Conservation (phyloP, 1,140 invertebrate genomes). For the Trypoxylus dichotomus region DNA sequence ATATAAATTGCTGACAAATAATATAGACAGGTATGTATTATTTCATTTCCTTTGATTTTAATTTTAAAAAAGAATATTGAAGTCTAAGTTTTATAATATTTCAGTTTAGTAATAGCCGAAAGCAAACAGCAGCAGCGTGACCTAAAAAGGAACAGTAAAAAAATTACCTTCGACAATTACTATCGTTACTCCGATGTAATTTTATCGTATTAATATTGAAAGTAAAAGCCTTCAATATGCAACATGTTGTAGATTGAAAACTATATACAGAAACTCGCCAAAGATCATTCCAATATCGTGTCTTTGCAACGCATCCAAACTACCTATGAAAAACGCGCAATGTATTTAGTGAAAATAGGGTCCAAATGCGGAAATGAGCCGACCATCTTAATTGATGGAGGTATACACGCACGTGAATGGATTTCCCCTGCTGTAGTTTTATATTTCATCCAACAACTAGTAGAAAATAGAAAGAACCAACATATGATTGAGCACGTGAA, state of each 20-base stretch:
- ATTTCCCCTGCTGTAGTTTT: conserved; percentile 66
- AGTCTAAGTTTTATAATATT: too few relatives aligned
- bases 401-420: conserved; percentile 71
- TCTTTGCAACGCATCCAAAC: conserved; percentile 58
- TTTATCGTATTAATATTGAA: too few relatives aligned
- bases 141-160: too few relatives aligned
- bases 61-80: too few relatives aligned
- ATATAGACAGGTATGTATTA: too few relatives aligned
- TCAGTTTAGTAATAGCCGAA: too few relatives aligned
- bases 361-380: conserved; percentile 53
- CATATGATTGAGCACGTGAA: conserved; percentile 57
- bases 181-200: too few relatives aligned
- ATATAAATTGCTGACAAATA: too few relatives aligned
- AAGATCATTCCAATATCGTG: conserved; percentile 54
- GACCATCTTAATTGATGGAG: conserved; percentile 66
- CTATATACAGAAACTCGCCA: conserved; percentile 54
- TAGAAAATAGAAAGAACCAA: conserved; percentile 52
- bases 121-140: too few relatives aligned
- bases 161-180: too few relatives aligned
- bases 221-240: too few relatives aligned
- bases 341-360: conserved; percentile 38
- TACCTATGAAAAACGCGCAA: conserved; percentile 61
- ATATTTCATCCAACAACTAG: conserved; percentile 64
- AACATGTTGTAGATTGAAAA: conserved; percentile 55
- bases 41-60: too few relatives aligned